Conservation (phyloP, 2,888 invertebrate species). For the Polymixis lichenea region DNA sequence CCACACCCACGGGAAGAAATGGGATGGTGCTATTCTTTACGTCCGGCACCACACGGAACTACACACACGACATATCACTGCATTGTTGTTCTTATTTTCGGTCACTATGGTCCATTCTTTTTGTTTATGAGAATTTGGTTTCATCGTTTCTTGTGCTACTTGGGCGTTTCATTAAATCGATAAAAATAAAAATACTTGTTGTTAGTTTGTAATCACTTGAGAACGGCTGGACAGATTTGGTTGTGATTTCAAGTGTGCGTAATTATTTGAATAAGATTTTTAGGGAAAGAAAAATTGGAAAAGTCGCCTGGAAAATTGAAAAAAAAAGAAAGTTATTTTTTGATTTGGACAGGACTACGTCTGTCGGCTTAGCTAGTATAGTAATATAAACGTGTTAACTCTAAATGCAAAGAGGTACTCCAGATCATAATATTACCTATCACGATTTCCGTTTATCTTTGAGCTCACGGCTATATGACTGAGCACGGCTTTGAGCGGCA, state of each 20-base stretch:
- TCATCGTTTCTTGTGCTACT: neutral
- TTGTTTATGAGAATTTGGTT: neutral
- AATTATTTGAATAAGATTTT: neutral
- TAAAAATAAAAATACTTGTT: neutral
- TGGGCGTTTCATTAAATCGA: neutral
- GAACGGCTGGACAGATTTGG: neutral
- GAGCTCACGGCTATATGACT: constrained; percentile 13
- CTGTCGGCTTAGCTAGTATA: neutral
- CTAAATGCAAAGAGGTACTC: too few species aligned
- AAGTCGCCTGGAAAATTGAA: neutral
- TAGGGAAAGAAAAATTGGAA: neutral
- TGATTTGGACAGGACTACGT: too few species aligned
- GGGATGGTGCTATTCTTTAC: too few species aligned
- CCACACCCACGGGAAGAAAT: too few species aligned
- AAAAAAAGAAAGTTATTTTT: neutral
- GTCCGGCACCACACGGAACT: too few species aligned
- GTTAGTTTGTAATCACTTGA: neutral
- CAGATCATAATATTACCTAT: neutral
- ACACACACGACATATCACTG: too few species aligned
- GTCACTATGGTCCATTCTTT: neutral
- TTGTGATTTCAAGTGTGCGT: neutral
- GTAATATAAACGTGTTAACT: neutral
- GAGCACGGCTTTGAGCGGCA: constrained; percentile 32
- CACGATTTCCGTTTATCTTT: neutral
- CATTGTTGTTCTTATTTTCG: neutral